Base-by-base conservation (phyloP, 2,797 vertebrate species). In the Eulemur albifrons region DNA sequence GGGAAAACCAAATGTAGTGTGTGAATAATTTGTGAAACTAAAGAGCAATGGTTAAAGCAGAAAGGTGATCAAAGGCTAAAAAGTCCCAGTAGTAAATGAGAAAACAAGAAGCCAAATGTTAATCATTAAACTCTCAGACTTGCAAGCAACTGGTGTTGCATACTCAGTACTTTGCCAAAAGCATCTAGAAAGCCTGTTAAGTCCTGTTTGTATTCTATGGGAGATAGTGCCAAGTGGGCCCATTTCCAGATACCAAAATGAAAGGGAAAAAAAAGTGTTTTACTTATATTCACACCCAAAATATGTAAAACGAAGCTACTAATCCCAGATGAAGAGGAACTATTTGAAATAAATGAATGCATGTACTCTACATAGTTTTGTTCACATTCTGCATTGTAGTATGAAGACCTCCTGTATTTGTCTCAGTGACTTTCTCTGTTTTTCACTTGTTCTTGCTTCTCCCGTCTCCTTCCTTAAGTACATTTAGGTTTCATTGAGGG, bases 21-120 rank as follows among this genome's bases (percentile, higher is more conserved):
- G 82, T 93, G 92, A 94, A 94, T 97, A 94, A 95, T 97, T 90
- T 94, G 90, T 95, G 75, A 77, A 90, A 73, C 43, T 76, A 75
- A 94, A 96, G 88, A 86, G 65, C 79, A 91, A 76, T 11, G 18
- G 69, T 61, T 97, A 79, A 95, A 96, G 90, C 7, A 88, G 50
- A 95, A 95, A 86, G 59, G 35, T 95, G 94, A 98, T 96, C 96
- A 95, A 97, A 97, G 88, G 23, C 85, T 95, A 65, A 79, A 54
- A 79, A 88, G 27, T 88, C 90, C 69, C 91, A 13, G 67, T 5
- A 72, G 69, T 86, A 70, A 94, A 87, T 11, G 59, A 92, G 96
- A 90, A 45, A 90, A 79, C 25, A 79, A 77, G 57, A 85, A 86
- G 52, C 21, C 73, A 87, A 96, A 79, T 54, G 40, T 88, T 95